phyloP scores from a whole-genome alignment of 2,113 vertebrate genomes.

The Xyrauchen texanus region DNA sequence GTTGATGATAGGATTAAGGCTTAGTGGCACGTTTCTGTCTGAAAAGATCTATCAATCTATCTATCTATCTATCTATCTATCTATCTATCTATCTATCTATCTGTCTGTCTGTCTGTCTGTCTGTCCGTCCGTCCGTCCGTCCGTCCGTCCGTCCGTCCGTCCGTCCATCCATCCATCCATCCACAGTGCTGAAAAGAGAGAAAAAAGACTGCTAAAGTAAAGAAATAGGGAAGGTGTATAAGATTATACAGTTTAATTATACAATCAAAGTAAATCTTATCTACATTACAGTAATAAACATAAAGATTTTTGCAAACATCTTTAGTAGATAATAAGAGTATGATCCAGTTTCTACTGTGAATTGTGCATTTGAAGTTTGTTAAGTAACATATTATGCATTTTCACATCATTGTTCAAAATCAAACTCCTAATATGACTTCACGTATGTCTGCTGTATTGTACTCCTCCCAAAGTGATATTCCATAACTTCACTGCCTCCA shows the following conservation, averaged over 20 bases:
- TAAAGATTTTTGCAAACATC: neutral
- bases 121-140: too few species aligned
- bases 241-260: neutral
- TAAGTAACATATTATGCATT: constrained; percentile 63
- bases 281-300: neutral
- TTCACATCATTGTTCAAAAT: constrained; percentile 39
- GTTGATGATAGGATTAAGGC: constrained; percentile 44
- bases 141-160: too few species aligned
- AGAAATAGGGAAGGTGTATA: neutral
- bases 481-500: constrained; percentile 48
- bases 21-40: constrained; percentile 14
- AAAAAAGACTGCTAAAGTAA: neutral
- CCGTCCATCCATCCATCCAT: too few species aligned
- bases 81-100: too few species aligned
- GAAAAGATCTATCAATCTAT: neutral
- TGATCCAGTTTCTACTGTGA: too few species aligned
- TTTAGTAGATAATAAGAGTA: neutral
- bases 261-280: neutral
- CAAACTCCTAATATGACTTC: constrained; percentile 60
- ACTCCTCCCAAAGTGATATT: constrained; percentile 43
- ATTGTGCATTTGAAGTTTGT: neutral
- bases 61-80: neutral
- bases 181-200: neutral
- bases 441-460: constrained; percentile 21
- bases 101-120: too few species aligned